A percentile compares a stretch with the other conserved stretches of the same genome.
phyloP scores from a whole-genome alignment of 2,113 vertebrate species.

The Cheilinus undulatus region DNA sequence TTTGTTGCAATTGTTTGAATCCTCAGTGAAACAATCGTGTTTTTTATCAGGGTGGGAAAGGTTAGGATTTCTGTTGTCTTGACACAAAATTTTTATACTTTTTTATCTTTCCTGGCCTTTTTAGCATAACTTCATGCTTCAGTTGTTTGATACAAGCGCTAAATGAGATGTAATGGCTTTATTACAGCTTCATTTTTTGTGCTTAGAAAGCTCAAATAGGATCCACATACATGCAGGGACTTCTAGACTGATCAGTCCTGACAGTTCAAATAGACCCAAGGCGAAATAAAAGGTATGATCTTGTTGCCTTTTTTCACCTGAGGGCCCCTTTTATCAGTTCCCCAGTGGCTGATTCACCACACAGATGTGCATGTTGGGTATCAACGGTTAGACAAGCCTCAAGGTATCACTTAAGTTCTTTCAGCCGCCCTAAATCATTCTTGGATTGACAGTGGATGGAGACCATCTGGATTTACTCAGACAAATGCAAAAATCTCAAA shows the following conservation, averaged over 20 bases:
- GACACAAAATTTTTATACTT: not conserved
- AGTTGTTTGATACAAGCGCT: not conserved
- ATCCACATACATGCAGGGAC: not conserved
- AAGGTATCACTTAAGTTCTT: constrained; percentile 21
- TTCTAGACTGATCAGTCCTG: not conserved
- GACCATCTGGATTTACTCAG: constrained; percentile 36
- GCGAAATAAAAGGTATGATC: constrained; percentile 1
- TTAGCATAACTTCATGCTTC: not conserved
- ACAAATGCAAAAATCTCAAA: not conserved
- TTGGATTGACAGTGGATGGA: not conserved
- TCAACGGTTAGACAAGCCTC: constrained; percentile 22
- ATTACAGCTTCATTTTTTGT: not conserved
- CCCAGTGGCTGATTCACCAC: constrained; percentile 19
- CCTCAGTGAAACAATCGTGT: not conserved
- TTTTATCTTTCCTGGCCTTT: not conserved
- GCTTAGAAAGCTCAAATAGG: not conserved
- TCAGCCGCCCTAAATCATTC: constrained; percentile 36
- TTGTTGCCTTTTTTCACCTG: constrained; percentile 3
- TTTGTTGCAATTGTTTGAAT: not conserved
- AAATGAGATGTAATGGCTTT: not conserved
- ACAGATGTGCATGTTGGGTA: constrained; percentile 13
- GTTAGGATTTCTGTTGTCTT: not conserved
- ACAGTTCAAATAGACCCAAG: constrained; percentile 9
- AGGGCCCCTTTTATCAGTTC: constrained; percentile 22
- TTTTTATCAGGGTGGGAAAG: not conserved